Percentiles rank a stretch among this genome's conserved stretches.
Evolutionary conservation across 2,113 vertebrate species (phyloP).

Genomic region (Macquaria australasica): DNA sequence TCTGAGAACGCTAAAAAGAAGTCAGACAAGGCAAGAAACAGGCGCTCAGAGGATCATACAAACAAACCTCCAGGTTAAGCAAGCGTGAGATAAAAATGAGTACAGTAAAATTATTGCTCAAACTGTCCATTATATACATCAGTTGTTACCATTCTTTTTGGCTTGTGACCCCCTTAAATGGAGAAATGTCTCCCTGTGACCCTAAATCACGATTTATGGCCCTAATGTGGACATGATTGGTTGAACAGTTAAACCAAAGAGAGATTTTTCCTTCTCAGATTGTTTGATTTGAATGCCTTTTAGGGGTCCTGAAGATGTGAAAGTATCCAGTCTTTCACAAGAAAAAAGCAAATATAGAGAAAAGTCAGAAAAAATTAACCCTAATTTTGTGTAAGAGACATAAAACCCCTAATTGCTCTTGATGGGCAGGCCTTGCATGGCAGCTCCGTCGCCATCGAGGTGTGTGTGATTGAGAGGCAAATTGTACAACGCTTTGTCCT

Average conservation of each 20-base stretch:
- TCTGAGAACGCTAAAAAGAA: not conserved
- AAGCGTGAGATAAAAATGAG: not conserved
- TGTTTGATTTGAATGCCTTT: slow-evolving; percentile 3
- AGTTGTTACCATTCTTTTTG: not conserved
- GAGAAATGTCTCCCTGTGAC: not conserved
- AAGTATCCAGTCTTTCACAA: not conserved
- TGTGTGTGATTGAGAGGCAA: not conserved
- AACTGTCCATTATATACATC: not conserved
- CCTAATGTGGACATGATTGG: not conserved
- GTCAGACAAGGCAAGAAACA: not conserved
- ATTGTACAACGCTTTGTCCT: not conserved
- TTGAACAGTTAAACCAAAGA: not conserved
- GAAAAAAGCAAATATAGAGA: not conserved
- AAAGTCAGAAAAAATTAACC: not conserved
- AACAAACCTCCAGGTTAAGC: not conserved
- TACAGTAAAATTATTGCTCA: no score
- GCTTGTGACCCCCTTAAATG: not conserved
- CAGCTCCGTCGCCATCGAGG: not conserved
- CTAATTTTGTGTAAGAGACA: not conserved
- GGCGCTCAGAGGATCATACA: not conserved
- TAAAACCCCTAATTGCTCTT: not conserved
- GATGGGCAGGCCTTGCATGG: not conserved
- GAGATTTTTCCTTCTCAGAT: not conserved
- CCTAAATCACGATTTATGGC: not conserved
- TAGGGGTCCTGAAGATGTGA: not conserved